Evolutionary conservation across 2,113 vertebrate genomes (phyloP).

Genomic region (Syngnathus scovelli): DNA sequence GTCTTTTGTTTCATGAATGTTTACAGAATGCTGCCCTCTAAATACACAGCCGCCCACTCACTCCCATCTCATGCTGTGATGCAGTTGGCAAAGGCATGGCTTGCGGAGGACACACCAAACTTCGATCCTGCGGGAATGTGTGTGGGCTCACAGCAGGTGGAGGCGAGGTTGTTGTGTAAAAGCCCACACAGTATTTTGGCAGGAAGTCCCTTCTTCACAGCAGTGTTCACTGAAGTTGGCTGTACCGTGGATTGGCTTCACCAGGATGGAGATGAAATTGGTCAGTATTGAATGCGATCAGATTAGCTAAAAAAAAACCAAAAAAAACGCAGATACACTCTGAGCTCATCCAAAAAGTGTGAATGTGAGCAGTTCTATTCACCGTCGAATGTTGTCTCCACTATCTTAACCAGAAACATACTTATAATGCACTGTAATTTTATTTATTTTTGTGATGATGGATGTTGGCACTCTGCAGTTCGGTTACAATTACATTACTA

Average conservation of each 20-base stretch:
- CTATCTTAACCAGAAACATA: too few relatives aligned
- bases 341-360: neutral
- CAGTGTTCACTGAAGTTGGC: constrained; percentile 72
- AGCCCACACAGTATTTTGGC: constrained; percentile 71
- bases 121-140: constrained; percentile 72
- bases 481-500: neutral
- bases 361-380: too few relatives aligned
- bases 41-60: constrained; percentile 24
- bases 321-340: neutral
- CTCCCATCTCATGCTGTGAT: constrained; percentile 65
- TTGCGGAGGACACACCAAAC: constrained; percentile 76
- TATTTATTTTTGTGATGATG: too few relatives aligned
- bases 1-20: neutral
- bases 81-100: constrained; percentile 72
- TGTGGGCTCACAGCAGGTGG: constrained; percentile 57
- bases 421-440: too few relatives aligned
- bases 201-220: constrained; percentile 77
- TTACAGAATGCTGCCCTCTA: constrained; percentile 34
- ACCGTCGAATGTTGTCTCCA: too few relatives aligned
- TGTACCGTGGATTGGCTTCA: constrained; percentile 76
- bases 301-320: neutral
- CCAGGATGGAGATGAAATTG: constrained; percentile 63
- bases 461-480: neutral
- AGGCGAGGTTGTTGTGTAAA: constrained; percentile 72
- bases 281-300: constrained; percentile 13